Base-by-base conservation (phyloP, 2,888 invertebrate genomes). In the Spodoptera littoralis region DNA sequence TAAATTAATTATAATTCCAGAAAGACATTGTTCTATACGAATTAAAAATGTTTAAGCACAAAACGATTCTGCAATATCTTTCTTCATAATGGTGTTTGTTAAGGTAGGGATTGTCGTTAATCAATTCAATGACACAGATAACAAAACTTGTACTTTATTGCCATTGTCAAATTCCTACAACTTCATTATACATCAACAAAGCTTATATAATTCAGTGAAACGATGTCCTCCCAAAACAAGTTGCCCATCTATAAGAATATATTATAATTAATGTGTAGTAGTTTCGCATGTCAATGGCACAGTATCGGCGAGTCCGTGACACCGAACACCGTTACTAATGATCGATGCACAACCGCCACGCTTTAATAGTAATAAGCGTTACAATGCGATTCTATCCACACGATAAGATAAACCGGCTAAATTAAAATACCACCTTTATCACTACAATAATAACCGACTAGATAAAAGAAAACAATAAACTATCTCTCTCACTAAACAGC, bases 271-370 rank as follows among this genome's bases (percentile, higher is more conserved):
- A 36, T 36, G 36, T 47, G 43, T 65, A 24, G 57, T 63, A 53
- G 52, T 50, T 60, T 78, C 55, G 70, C 66, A 76, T 74, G 76
- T 68, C 70, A 65, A 61, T 71, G 56, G 65, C 63, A 65, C 68
- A 53, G 63, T 66, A 67, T 78, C 72, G 68, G 60, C 59, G 44
- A 72, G 76, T 85, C 80, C 84, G 81, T 83, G 83, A 83, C 83
- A 86, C 75, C 70, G 78, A 74, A 69, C 66, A 83, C 88, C 87
- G 88, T 86, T 84, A 85, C 82, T 81, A 83, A 85, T 84, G 83
- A 88, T 87, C 83, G 86, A 89, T 89, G 86, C 82, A 81, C 77
- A 83, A 82, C 84, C 77, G 82, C 65, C 77, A 82, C 78, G 84
- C 79, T 81, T 79, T 76, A 77, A 67, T 80, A 84, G 76, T 82